Evolutionary conservation across 2,113 vertebrate species (phyloP).

Genomic region (Clarias gariepinus): DNA sequence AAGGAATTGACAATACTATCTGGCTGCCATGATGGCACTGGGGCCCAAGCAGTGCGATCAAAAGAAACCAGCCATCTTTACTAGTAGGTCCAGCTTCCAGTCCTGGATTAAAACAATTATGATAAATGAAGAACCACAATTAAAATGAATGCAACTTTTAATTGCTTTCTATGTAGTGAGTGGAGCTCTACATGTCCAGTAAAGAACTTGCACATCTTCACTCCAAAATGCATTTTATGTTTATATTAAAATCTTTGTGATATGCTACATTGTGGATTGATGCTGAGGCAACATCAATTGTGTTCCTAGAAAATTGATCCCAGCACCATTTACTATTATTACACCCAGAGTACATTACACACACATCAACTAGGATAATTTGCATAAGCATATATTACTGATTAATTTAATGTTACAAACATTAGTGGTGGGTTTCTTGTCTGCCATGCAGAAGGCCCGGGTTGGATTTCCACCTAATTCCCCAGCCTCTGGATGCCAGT

Average conservation of each 20-base stretch:
- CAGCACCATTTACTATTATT: too few species aligned
- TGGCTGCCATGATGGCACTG: slow-evolving; percentile 69
- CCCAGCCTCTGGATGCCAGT: too few species aligned
- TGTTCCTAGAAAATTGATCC: too few species aligned
- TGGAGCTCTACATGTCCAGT: background rate
- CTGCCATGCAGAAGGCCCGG: too few species aligned
- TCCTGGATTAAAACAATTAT: slow-evolving; percentile 59
- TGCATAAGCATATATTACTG: too few species aligned
- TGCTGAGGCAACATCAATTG: background rate
- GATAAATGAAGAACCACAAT: background rate
- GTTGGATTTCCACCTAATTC: too few species aligned
- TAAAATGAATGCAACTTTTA: background rate
- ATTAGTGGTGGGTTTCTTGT: too few species aligned
- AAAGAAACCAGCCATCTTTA: slow-evolving; percentile 66
- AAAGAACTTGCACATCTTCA: background rate
- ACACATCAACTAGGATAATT: too few species aligned
- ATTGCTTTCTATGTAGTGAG: background rate
- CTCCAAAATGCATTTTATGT: background rate
- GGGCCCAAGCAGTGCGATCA: slow-evolving; percentile 55
- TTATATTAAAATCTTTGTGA: background rate
- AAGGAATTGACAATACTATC: slow-evolving; percentile 60
- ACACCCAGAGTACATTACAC: too few species aligned
- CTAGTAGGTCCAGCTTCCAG: slow-evolving; percentile 52
- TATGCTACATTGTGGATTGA: background rate
- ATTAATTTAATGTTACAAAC: too few species aligned